phyloP scores from a whole-genome alignment of 2,888 invertebrate species.

The Chelonus formosanus region DNA sequence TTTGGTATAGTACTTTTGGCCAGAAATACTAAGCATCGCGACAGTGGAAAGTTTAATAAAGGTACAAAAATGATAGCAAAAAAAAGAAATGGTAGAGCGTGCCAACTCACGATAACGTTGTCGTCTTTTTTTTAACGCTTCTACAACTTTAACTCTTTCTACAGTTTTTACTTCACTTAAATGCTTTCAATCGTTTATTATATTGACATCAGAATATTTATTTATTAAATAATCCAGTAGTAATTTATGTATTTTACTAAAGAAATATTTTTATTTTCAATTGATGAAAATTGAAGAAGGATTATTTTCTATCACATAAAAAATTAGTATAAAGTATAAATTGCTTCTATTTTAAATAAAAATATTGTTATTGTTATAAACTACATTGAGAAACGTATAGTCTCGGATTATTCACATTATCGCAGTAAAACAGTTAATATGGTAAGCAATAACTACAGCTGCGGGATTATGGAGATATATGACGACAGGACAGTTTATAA shows the following conservation, averaged over 20 bases:
- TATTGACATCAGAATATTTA: too few species aligned
- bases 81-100: neutral
- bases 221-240: too few species aligned
- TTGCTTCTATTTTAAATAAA: neutral
- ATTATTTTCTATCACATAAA: too few species aligned
- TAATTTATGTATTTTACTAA: too few species aligned
- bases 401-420: constrained; percentile 43
- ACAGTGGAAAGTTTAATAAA: constrained; percentile 9
- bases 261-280: too few species aligned
- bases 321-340: too few species aligned
- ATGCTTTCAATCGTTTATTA: too few species aligned
- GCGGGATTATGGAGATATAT: constrained; percentile 44
- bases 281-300: too few species aligned
- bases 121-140: neutral
- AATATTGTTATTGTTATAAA: neutral
- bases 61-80: constrained; percentile 8
- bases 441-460: constrained; percentile 43
- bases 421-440: constrained; percentile 45
- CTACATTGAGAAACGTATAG: constrained; percentile 1
- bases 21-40: neutral
- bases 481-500: constrained; percentile 38
- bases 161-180: constrained; percentile 19
- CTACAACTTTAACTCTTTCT: constrained; percentile 22
- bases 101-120: neutral
- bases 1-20: neutral